A percentile compares a stretch with the other conserved stretches of the same genome.
phyloP scores from a whole-genome alignment of 2,888 invertebrate species.

The Trisateles emortualis region DNA sequence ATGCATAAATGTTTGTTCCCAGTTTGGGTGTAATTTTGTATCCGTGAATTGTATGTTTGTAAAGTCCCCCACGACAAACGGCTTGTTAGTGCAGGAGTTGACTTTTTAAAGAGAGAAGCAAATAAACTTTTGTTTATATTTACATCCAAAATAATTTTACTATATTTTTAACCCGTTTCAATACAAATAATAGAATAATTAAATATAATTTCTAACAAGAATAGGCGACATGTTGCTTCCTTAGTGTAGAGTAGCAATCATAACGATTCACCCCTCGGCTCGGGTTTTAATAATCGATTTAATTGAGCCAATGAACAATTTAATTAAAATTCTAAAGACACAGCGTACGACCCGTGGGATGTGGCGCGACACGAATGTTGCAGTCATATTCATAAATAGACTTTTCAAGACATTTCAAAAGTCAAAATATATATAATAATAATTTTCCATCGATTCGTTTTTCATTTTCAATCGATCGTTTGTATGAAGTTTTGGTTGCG shows the following conservation, averaged over 20 bases:
- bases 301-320: conserved; percentile 84
- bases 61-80: too few species aligned
- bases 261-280: conserved; percentile 51
- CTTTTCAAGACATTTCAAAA: conserved; percentile 21
- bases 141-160: too few species aligned
- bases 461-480: too few species aligned
- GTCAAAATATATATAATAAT: too few species aligned
- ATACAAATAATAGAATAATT: background rate
- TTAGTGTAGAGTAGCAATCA: conserved; percentile 47
- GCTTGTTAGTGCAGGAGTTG: too few species aligned
- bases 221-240: conserved; percentile 35
- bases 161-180: background rate
- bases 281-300: conserved; percentile 76
- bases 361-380: conserved; percentile 55
- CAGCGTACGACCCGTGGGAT: conserved; percentile 62
- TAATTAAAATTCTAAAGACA: conserved; percentile 84
- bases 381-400: conserved; percentile 33
- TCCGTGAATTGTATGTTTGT: too few species aligned
- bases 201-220: conserved; percentile 26
- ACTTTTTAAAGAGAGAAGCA: too few species aligned
- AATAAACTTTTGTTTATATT: too few species aligned
- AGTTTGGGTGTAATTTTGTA: too few species aligned
- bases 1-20: too few species aligned
- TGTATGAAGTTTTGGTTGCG: too few species aligned
- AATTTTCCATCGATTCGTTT: too few species aligned